These are phyloP conservation scores for Carassius gibelio DNA, from an alignment of 2,113 vertebrate genomes.

Conservation along the genomic window DNA sequence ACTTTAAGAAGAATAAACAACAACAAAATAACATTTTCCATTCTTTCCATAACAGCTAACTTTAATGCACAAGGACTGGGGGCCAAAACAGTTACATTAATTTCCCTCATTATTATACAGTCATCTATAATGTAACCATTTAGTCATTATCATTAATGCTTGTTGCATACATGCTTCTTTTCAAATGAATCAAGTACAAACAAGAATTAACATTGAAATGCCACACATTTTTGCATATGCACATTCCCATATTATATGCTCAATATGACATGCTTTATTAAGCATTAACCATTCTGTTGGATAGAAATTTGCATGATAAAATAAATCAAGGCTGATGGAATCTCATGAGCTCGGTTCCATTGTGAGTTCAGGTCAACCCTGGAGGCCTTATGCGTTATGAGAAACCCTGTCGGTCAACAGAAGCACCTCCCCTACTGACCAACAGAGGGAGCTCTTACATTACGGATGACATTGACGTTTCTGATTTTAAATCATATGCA, in stretches of 20 bases:
- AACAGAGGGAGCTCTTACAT: neutral
- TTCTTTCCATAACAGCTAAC: too few species aligned
- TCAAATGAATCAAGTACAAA: neutral
- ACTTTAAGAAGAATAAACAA: too few species aligned
- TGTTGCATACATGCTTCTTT: too few species aligned
- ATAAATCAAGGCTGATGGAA: neutral
- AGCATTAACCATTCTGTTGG: neutral
- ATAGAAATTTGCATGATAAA: neutral
- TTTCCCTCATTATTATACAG: too few species aligned
- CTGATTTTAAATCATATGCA: constrained; percentile 23
- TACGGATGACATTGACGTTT: neutral
- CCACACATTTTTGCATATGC: neutral
- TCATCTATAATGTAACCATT: too few species aligned
- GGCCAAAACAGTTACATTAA: too few species aligned
- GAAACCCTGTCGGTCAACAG: constrained; percentile 2
- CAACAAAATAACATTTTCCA: too few species aligned
- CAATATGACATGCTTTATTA: neutral
- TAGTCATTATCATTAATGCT: too few species aligned
- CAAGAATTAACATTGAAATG: neutral
- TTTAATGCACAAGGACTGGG: too few species aligned
- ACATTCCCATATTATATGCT: neutral
- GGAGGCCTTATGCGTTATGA: neutral
- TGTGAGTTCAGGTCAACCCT: constrained; percentile 21
- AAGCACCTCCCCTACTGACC: neutral
- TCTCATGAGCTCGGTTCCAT: constrained; percentile 6